phyloP scores from a whole-genome alignment of 2,888 invertebrate species.

The Neoascia interrupta region DNA sequence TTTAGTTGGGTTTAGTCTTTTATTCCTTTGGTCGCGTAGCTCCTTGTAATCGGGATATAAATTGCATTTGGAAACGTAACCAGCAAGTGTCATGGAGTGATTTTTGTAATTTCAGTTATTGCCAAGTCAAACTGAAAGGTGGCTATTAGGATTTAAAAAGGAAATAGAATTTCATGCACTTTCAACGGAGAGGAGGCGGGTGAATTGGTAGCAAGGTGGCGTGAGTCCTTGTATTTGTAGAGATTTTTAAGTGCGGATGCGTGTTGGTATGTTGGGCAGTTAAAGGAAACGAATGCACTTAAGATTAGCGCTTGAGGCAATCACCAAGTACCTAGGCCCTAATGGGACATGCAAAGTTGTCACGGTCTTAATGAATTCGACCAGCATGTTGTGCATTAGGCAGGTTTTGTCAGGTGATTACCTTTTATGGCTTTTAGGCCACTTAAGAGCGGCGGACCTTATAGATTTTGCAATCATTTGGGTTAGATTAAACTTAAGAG shows the following conservation, averaged over 20 bases:
- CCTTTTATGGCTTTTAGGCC: too few species aligned
- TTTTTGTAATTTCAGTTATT: constrained; percentile 48
- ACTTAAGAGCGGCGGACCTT: too few species aligned
- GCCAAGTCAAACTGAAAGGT: constrained; percentile 48
- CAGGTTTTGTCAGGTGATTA: too few species aligned
- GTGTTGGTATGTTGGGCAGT: neutral
- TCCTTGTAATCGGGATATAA: constrained; percentile 56
- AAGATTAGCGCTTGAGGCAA: neutral
- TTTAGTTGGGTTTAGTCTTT: constrained; percentile 48
- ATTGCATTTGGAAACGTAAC: constrained; percentile 61
- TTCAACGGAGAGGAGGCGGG: too few species aligned
- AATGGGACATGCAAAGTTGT: too few species aligned
- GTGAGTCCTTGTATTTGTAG: neutral
- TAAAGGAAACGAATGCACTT: constrained; percentile 24
- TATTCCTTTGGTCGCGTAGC: neutral
- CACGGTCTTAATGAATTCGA: too few species aligned
- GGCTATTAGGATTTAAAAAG: constrained; percentile 53
- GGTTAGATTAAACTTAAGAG: too few species aligned
- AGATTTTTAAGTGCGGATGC: neutral
- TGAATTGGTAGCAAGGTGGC: too few species aligned
- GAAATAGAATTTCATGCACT: constrained; percentile 67
- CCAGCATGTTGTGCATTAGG: too few species aligned
- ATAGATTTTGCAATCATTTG: too few species aligned
- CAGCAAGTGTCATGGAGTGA: constrained; percentile 34
- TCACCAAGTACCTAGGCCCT: neutral